Evolutionary conservation across 2,797 vertebrate genomes (phyloP), one percentile per base, ranked within the genome.

Genomic region (Avahi laniger): DNA sequence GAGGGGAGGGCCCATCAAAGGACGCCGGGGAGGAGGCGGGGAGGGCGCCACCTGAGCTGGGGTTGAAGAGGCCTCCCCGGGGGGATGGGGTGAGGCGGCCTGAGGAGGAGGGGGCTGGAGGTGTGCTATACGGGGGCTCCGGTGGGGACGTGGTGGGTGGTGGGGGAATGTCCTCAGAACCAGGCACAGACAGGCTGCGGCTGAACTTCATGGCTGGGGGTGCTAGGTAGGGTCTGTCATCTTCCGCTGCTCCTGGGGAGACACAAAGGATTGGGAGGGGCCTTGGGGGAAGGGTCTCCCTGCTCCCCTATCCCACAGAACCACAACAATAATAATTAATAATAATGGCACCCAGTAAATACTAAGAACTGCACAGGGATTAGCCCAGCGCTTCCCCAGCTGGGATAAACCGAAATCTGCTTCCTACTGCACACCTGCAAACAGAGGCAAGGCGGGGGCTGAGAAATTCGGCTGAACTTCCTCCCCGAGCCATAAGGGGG

Each of bases 81-180:
- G 97, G 98, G 57, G 98, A 98, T 43, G 98, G 98, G 73, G 98
- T 98, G 61, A 98, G 97, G 73, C 98, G 98, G 59, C 97, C 96
- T 0, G 97, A 98, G 78, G 98, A 96, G 30, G 98, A 94, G 14
- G 99, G 98, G 15, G 99, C 99, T 0, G 99, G 99, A 1, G 99
- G 99, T 0, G 99, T 99, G 96, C 99, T 99, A 97, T 99, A 99
- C 0, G 99, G 99, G 33, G 99, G 99, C n/a, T 99, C 99, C 0
- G 99, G 99, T 0, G 99, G 99, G 33, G 99, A 99, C 5, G 99
- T 99, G 69, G 99, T 99, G n/a, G 99, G 99, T 28, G 99, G 99
- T 0, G 99, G 99, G 13, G 99, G 99, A 95, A 99, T 99, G 82
- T 99, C 99, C 48, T 99, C 99, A 0, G 99, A 99, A 14, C 99